A percentile compares a stretch with the other conserved stretches of the same genome.
Conservation (phyloP, 2,797 vertebrate genomes). For the Chelmon rostratus region DNA sequence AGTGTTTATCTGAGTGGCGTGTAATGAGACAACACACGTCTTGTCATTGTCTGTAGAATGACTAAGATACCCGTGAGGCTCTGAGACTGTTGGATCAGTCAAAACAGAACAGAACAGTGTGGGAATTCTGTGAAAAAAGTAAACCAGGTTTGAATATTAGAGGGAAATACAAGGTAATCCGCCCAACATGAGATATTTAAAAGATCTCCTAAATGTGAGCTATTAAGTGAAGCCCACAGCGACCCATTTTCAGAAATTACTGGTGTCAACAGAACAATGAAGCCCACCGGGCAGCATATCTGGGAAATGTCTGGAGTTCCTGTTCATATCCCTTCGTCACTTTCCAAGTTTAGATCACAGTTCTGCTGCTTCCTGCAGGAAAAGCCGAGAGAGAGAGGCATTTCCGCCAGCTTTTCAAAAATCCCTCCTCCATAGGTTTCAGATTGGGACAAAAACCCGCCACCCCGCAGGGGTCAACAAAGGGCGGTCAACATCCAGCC, state of each 20-base stretch:
- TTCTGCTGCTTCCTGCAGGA: conserved; percentile 84
- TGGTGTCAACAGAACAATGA: conserved; percentile 72
- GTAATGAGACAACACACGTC: conserved; percentile 35
- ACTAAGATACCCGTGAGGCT: conserved; percentile 40
- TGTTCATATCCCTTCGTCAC: conserved; percentile 82
- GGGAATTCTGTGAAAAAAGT: background rate
- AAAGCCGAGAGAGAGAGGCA: conserved; percentile 75
- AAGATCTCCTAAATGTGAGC: background rate
- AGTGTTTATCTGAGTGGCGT: conserved; percentile 48
- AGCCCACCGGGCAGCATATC: conserved; percentile 48
- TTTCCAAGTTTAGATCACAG: conserved; percentile 83
- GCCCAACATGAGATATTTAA: background rate
- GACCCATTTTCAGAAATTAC: conserved; percentile 44
- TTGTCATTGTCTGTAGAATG: conserved; percentile 62
- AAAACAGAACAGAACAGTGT: background rate
- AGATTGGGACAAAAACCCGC: conserved; percentile 32
- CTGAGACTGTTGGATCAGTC: conserved; percentile 2
- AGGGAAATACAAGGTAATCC: background rate
- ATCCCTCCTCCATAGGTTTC: conserved; percentile 49
- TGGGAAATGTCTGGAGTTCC: conserved; percentile 84
- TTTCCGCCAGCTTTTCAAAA: conserved; percentile 82
- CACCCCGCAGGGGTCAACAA: conserved; percentile 66
- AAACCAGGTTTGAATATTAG: background rate
- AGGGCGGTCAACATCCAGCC: conserved; percentile 58
- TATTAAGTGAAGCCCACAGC: conserved; percentile 10